Conservation (phyloP, 2,888 invertebrate genomes). For the Stictocephala bisonia region DNA sequence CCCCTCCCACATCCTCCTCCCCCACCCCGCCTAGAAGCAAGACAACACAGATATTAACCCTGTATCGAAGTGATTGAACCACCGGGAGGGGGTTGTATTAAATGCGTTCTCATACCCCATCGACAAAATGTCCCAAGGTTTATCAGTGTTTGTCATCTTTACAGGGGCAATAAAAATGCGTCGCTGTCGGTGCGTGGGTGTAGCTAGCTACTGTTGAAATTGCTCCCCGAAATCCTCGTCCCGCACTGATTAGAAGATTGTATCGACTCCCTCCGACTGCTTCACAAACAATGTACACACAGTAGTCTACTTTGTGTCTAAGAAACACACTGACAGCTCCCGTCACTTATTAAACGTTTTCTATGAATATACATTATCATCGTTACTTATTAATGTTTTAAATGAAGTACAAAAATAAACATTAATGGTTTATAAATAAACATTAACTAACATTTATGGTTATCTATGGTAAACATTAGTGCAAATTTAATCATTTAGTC, state of each 20-base stretch:
- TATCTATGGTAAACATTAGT: too few species aligned
- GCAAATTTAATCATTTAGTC: too few species aligned
- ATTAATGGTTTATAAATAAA: too few species aligned
- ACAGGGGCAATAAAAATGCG: conserved; percentile 28
- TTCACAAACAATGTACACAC: too few species aligned
- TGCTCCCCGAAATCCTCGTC: conserved; percentile 23
- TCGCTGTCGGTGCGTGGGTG: conserved; percentile 20
- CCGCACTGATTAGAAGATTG: conserved; percentile 33
- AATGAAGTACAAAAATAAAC: too few species aligned
- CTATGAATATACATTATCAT: too few species aligned
- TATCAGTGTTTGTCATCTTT: conserved; percentile 40
- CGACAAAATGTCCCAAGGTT: conserved; percentile 12
- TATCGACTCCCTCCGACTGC: conserved; percentile 14
- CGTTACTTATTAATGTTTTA: too few species aligned
- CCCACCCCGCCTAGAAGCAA: background rate
- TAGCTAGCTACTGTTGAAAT: conserved; percentile 16
- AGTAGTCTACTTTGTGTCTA: too few species aligned
- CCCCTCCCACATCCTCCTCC: too few species aligned
- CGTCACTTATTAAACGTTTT: too few species aligned
- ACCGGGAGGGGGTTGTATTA: conserved; percentile 29
- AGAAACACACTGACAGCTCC: too few species aligned
- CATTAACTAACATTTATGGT: too few species aligned
- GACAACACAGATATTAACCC: conserved; percentile 41
- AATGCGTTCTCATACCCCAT: conserved; percentile 23
- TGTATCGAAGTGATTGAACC: conserved; percentile 39